Evolutionary conservation across 2,888 invertebrate species (phyloP).

Genomic region (Ctenicera cuprea): DNA sequence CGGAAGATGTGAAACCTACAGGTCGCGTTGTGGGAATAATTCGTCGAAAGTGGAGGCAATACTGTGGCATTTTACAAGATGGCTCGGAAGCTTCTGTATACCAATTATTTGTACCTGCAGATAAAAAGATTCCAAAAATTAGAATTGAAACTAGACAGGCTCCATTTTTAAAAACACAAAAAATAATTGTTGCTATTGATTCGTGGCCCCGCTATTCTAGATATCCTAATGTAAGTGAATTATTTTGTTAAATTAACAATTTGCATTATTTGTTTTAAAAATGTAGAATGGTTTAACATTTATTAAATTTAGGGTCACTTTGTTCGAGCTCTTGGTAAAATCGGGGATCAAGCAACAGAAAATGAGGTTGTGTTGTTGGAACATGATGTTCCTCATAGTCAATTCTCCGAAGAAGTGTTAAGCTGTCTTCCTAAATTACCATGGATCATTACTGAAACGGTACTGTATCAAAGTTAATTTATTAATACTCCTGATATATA

Average conservation of each 20-base stretch:
- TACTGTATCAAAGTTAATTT: constrained; percentile 63
- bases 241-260: neutral
- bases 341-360: constrained; percentile 96
- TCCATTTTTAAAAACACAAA: constrained; percentile 84
- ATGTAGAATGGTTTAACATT: neutral
- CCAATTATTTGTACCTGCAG: constrained; percentile 96
- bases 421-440: constrained; percentile 92
- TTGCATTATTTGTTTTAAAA: neutral
- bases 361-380: constrained; percentile 97
- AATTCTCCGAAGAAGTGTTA: constrained; percentile 95
- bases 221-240: constrained; percentile 82
- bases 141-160: constrained; percentile 96
- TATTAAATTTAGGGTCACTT: constrained; percentile 86
- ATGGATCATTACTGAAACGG: constrained; percentile 91
- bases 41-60: constrained; percentile 96
- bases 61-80: constrained; percentile 95
- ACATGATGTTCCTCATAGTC: constrained; percentile 97
- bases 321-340: constrained; percentile 92
- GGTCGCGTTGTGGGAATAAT: constrained; percentile 95
- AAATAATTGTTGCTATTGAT: constrained; percentile 97
- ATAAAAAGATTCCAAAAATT: constrained; percentile 94
- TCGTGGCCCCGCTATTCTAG: constrained; percentile 96
- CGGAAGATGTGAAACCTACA: constrained; percentile 75
- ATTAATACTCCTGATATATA: no score
- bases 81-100: constrained; percentile 76